Conservation (phyloP, 2,113 vertebrate species). For the Neodontobutis hainanensis region DNA sequence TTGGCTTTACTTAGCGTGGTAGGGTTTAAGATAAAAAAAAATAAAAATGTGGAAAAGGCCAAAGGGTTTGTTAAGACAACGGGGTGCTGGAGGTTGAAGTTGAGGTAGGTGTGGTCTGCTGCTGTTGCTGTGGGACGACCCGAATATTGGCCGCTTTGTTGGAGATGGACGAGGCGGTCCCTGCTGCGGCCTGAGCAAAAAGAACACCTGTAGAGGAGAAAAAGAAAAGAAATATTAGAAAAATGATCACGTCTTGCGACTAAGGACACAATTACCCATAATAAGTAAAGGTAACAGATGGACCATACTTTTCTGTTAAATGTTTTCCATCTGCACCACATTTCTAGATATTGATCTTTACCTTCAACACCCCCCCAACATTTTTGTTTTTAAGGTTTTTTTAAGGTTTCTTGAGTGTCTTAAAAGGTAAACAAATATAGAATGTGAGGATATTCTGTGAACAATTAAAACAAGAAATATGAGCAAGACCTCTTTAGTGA, state of each 20-base stretch:
- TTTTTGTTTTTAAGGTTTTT: no score
- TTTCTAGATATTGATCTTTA: no score
- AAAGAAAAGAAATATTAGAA: not conserved
- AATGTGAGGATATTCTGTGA: no score
- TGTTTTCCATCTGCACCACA: no score
- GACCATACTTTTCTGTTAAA: no score
- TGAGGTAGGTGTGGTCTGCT: constrained; percentile 81
- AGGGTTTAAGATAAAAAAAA: constrained; percentile 34
- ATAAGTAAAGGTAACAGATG: no score
- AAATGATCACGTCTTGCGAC: not conserved
- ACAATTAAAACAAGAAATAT: no score
- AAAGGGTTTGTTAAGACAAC: constrained; percentile 76
- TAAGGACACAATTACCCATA: no score
- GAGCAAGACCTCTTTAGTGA: no score
- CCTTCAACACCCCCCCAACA: no score
- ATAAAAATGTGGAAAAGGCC: constrained; percentile 37
- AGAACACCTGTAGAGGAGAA: constrained; percentile 84
- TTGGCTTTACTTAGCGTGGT: constrained; percentile 82
- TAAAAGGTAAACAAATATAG: no score
- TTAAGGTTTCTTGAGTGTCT: no score
- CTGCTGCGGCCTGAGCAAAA: constrained; percentile 88
- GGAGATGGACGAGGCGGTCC: constrained; percentile 76
- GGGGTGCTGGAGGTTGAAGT: constrained; percentile 74
- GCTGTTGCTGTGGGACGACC: constrained; percentile 54
- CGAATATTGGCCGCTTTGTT: constrained; percentile 76